phyloP scores from a whole-genome alignment of 2,888 invertebrate species.

The Drosophila dives region DNA sequence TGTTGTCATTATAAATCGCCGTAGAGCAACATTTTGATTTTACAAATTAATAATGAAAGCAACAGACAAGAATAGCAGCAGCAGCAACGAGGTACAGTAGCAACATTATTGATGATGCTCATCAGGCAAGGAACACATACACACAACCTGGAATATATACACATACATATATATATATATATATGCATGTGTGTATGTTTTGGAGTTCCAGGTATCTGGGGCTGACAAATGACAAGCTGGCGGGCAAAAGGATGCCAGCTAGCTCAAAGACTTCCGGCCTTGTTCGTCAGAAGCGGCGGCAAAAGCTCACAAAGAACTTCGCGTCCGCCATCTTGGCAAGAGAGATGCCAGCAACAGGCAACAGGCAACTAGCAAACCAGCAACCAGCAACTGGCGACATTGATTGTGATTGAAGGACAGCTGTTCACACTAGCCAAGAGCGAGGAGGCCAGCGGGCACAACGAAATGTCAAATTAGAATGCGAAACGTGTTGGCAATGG shows the following conservation, averaged over 20 bases:
- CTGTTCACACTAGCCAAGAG: conserved; percentile 74
- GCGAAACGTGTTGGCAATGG: conserved; percentile 80
- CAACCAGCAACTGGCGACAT: conserved; percentile 58
- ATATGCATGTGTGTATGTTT: conserved; percentile 19
- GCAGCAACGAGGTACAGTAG: conserved; percentile 54
- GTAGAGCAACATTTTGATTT: conserved; percentile 80
- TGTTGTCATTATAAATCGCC: conserved; percentile 80
- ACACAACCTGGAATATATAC: conserved; percentile 2
- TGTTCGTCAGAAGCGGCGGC: conserved; percentile 72
- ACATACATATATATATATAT: conserved; percentile 15
- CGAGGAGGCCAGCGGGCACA: conserved; percentile 37
- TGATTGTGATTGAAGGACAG: conserved; percentile 82
- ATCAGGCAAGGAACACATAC: conserved; percentile 17
- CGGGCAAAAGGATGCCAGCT: conserved; percentile 44
- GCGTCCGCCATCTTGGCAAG: conserved; percentile 67
- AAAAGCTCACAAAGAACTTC: conserved; percentile 58
- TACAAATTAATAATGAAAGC: conserved; percentile 81
- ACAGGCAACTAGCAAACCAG: conserved; percentile 32
- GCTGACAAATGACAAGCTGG: conserved; percentile 75
- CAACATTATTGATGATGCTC: conserved; percentile 76
- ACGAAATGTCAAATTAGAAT: conserved; percentile 82
- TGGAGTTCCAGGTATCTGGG: conserved; percentile 62
- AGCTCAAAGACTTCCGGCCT: conserved; percentile 74
- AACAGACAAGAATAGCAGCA: conserved; percentile 28
- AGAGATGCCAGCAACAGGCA: conserved; percentile 61